These are phyloP conservation scores for Cyanoderma ruficeps DNA, from an alignment of 2,113 vertebrate genomes.

Conservation along the genomic window DNA sequence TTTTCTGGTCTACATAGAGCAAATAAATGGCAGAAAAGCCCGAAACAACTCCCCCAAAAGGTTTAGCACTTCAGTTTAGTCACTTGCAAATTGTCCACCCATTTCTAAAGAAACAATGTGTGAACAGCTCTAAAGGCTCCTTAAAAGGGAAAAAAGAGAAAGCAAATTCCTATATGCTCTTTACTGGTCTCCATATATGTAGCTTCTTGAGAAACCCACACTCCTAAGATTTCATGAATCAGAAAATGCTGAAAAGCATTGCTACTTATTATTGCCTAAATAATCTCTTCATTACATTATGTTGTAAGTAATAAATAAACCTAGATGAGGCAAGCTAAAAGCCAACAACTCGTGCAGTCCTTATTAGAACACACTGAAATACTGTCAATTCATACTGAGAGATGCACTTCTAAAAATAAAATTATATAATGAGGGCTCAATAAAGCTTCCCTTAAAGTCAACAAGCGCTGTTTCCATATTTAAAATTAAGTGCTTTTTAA, in stretches of 20 bases:
- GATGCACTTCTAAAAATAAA: slow-evolving; percentile 20
- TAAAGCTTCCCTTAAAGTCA: slow-evolving; percentile 9
- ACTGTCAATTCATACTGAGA: background rate
- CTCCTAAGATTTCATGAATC: background rate
- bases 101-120: background rate
- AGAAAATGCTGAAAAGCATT: background rate
- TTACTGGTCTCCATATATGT: background rate
- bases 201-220: background rate
- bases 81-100: background rate
- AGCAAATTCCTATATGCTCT: background rate
- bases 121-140: background rate
- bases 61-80: background rate
- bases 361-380: background rate
- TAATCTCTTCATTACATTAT: background rate
- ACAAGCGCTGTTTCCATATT: background rate
- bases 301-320: background rate
- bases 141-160: slow-evolving; percentile 20
- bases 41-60: background rate
- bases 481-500: background rate
- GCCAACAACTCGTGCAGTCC: background rate
- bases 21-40: background rate
- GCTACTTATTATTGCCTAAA: background rate
- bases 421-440: background rate
- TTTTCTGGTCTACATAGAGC: background rate
- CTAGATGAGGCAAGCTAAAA: background rate